These are phyloP conservation scores for Mustelus asterias DNA, from an alignment of 2,113 vertebrate species.

Conservation along the genomic window DNA sequence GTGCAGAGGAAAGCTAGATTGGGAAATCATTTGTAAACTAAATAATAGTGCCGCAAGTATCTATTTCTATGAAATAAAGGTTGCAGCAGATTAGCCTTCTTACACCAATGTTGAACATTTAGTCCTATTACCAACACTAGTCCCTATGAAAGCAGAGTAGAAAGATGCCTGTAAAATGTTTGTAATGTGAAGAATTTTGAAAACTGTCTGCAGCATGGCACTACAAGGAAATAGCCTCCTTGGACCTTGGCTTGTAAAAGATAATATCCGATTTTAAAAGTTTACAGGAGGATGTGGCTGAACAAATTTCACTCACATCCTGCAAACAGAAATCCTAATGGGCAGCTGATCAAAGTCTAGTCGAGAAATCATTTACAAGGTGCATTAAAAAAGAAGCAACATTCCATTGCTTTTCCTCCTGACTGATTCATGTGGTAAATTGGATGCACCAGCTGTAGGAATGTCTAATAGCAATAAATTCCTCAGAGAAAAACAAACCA, in stretches of 20 bases:
- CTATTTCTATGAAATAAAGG: background rate
- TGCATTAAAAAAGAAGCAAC: conserved; percentile 2
- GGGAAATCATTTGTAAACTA: background rate
- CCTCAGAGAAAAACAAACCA: background rate
- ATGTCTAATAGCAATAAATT: background rate
- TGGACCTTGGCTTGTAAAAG: background rate
- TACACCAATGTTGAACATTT: background rate
- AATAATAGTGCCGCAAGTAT: background rate
- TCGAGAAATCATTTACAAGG: background rate
- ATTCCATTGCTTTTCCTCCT: conserved; percentile 2
- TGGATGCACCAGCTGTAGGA: background rate
- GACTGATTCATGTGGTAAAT: background rate
- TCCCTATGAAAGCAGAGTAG: background rate
- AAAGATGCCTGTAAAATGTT: background rate
- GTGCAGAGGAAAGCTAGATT: background rate
- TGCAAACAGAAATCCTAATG: background rate
- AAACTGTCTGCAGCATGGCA: background rate
- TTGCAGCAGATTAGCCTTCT: background rate
- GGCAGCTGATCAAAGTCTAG: conserved; percentile 14
- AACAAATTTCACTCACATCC: background rate
- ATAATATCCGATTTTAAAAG: background rate
- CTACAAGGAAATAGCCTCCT: background rate
- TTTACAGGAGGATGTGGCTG: background rate
- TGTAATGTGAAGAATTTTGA: background rate
- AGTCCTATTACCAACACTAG: background rate